Percentiles rank a stretch among this genome's conserved stretches.
phyloP scores from a whole-genome alignment of 2,113 vertebrate genomes.

The Amia ocellicauda region DNA sequence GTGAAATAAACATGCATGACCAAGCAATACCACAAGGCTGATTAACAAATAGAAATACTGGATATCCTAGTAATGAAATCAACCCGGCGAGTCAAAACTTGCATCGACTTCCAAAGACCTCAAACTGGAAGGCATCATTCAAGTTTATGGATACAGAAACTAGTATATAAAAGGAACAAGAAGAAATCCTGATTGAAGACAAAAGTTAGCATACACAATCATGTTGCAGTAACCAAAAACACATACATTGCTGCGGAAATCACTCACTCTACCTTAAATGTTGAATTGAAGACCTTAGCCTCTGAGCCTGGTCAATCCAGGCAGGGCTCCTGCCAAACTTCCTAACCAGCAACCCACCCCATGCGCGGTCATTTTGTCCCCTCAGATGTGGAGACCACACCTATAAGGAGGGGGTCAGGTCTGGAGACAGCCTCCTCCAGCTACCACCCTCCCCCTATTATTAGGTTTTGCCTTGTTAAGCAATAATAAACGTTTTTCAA shows the following conservation, averaged over 20 bases:
- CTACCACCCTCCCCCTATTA: not conserved
- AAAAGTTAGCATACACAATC: not conserved
- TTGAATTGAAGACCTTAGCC: conserved; percentile 31
- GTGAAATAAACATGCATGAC: not conserved
- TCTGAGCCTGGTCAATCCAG: conserved; percentile 38
- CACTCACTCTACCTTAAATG: conserved; percentile 36
- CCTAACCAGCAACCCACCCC: conserved; percentile 17
- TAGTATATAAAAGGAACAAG: not conserved
- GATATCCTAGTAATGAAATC: too few species aligned
- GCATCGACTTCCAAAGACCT: conserved; percentile 1
- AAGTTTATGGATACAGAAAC: too few species aligned
- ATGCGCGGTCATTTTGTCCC: conserved; percentile 40
- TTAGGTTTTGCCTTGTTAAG: not conserved
- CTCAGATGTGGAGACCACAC: conserved; percentile 50
- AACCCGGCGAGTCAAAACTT: too few species aligned
- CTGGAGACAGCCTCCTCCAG: conserved; percentile 8
- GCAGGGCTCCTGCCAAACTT: conserved; percentile 25
- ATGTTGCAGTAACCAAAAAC: too few species aligned
- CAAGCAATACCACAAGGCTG: too few species aligned
- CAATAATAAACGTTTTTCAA: conserved; percentile 22
- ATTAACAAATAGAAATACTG: not conserved
- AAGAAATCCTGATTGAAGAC: not conserved
- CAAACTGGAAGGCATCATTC: not conserved
- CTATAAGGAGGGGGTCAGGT: conserved; percentile 48
- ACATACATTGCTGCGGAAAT: too few species aligned